Evolutionary conservation across 2,113 vertebrate species (phyloP).

Genomic region (Hyperopisus bebe): DNA sequence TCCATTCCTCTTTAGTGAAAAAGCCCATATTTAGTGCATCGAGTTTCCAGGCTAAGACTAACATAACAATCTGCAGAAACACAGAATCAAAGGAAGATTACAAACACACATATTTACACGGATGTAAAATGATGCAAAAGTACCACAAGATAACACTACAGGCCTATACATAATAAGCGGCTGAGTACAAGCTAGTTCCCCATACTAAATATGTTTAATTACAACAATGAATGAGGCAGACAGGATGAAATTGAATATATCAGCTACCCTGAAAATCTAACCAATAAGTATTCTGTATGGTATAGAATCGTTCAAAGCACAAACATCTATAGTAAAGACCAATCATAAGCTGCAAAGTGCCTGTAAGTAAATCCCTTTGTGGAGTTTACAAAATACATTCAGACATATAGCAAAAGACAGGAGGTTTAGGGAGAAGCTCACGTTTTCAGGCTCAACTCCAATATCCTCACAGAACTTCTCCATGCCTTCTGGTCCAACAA

Average conservation of each 20-base stretch:
- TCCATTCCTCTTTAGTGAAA: slow-evolving; percentile 98
- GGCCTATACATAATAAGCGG: not conserved
- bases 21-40: slow-evolving; percentile 94
- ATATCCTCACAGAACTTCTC: slow-evolving; percentile 98
- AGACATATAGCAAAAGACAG: not conserved
- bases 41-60: slow-evolving; percentile 95
- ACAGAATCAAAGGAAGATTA: not conserved
- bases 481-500: slow-evolving; percentile 93
- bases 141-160: not conserved
- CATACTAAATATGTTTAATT: not conserved
- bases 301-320: not conserved
- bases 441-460: slow-evolving; percentile 93
- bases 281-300: not conserved
- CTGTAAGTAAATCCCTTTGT: not conserved
- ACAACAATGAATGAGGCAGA: not conserved
- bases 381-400: not conserved
- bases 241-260: not conserved
- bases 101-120: not conserved
- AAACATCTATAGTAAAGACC: not conserved
- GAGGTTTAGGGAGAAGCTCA: slow-evolving; percentile 52
- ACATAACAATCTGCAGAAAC: slow-evolving; percentile 83
- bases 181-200: not conserved
- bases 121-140: not conserved
- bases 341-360: not conserved
- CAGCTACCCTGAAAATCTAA: not conserved